A percentile compares a stretch with the other conserved stretches of the same genome.
Evolutionary conservation across 2,113 vertebrate genomes (phyloP).

Genomic region (Tetrao urogallus): DNA sequence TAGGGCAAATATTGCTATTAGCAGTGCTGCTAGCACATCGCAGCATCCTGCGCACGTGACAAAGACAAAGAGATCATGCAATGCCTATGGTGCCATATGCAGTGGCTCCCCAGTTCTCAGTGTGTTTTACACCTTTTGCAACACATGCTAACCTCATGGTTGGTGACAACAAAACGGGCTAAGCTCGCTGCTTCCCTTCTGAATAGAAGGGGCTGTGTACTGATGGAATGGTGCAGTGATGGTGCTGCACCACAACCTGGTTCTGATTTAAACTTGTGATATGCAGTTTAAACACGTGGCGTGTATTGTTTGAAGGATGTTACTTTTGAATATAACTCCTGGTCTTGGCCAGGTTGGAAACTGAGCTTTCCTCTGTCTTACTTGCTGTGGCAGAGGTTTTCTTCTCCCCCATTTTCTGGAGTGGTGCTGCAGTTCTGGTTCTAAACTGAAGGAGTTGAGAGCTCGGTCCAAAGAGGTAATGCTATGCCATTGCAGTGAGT

Average conservation of each 20-base stretch:
- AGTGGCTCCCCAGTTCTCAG: not conserved
- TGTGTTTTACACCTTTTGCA: not conserved
- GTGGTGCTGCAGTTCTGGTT: not conserved
- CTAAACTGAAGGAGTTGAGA: too few species aligned
- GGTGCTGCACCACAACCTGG: not conserved
- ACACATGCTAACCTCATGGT: fast-evolving
- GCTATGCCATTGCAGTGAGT: too few species aligned
- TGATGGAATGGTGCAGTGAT: fast-evolving
- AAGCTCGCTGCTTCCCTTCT: not conserved
- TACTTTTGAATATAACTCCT: not conserved
- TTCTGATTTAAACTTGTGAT: too few species aligned
- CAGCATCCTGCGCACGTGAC: not conserved
- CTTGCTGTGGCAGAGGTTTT: not conserved
- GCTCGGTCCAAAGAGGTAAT: not conserved
- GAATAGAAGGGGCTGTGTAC: not conserved
- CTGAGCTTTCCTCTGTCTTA: not conserved
- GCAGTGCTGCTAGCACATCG: not conserved
- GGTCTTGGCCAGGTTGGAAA: not conserved
- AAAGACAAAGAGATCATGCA: not conserved
- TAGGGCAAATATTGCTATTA: not conserved
- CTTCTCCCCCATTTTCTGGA: not conserved
- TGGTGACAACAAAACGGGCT: not conserved
- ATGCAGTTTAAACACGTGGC: not conserved
- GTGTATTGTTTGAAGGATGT: not conserved
- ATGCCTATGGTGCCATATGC: fast-evolving